Conservation (phyloP, 2,888 invertebrate species). For the Encarsia formosa region DNA sequence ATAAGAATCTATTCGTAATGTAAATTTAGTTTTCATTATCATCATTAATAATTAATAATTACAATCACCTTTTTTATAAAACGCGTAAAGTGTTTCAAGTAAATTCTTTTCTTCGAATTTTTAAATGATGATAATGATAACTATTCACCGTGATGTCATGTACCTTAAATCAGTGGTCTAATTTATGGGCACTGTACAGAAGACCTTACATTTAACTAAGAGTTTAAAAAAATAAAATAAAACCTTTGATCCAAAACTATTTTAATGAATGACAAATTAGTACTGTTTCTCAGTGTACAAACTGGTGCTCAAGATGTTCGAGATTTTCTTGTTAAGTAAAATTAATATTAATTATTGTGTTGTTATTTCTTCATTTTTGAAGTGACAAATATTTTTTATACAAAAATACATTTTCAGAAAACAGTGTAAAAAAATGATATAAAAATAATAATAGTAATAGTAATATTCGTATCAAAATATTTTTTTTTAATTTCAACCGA, state of each 20-base stretch:
- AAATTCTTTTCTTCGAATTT: too few species aligned
- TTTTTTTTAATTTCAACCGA: too few species aligned
- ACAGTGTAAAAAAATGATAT: too few species aligned
- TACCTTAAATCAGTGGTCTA: constrained; percentile 21
- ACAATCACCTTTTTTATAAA: too few species aligned
- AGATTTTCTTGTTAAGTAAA: constrained; percentile 9
- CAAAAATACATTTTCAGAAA: too few species aligned
- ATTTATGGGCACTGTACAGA: constrained; percentile 9
- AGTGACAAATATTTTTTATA: too few species aligned
- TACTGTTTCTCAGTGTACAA: constrained; percentile 7
- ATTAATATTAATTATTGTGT: constrained; percentile 9
- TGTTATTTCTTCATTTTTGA: neutral
- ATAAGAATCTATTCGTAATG: too few species aligned
- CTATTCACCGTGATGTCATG: constrained; percentile 14
- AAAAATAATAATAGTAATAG: too few species aligned
- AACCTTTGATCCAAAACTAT: constrained; percentile 7
- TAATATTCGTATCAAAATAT: too few species aligned
- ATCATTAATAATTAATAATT: too few species aligned
- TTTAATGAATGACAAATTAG: constrained; percentile 9
- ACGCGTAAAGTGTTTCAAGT: too few species aligned
- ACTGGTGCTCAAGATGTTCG: constrained; percentile 8
- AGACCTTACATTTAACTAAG: constrained; percentile 20
- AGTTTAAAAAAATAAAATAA: constrained; percentile 13
- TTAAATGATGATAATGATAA: constrained; percentile 12
- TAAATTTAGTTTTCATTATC: too few species aligned